Evolutionary conservation across 37 sponge, comb jelly and placozoan genomes (phyloP).

Genomic region (Ianthella basta): DNA sequence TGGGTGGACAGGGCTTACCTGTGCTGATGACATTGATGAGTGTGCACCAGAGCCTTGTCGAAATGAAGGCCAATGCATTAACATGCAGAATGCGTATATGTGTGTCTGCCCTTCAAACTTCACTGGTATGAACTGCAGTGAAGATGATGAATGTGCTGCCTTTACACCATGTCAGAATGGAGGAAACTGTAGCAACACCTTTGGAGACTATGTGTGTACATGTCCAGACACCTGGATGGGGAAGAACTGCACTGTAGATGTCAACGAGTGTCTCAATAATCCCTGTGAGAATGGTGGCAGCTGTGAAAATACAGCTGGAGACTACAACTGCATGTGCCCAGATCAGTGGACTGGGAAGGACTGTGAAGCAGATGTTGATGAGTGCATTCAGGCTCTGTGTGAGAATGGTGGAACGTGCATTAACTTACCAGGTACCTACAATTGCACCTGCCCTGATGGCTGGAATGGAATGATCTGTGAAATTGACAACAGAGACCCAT

Average conservation of each 20-base stretch:
- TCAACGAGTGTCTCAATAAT: conserved; percentile 57
- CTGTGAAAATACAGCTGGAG: not conserved
- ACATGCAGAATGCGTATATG: conserved; percentile 14
- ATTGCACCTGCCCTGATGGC: conserved; percentile 12
- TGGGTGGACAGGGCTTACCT: conserved; percentile 21
- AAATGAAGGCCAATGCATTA: conserved; percentile 17
- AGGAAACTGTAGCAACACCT: conserved; percentile 53
- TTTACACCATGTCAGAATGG: conserved; percentile 59
- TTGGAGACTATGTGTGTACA: conserved; percentile 14
- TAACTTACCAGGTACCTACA: not conserved
- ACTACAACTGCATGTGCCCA: conserved; percentile 28
- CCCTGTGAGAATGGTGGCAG: conserved; percentile 47
- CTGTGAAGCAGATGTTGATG: conserved; percentile 38
- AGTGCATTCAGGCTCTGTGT: conserved; percentile 9
- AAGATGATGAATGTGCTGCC: conserved; percentile 7
- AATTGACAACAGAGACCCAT: not conserved
- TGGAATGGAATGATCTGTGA: not conserved
- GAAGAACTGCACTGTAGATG: conserved; percentile 39
- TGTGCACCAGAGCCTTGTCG: conserved; percentile 23
- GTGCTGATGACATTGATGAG: conserved; percentile 13
- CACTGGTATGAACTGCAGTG: not conserved
- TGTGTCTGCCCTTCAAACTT: not conserved
- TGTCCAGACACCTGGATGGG: conserved; percentile 57
- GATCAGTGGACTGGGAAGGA: conserved; percentile 10
- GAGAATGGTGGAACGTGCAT: conserved; percentile 21